These are phyloP conservation scores for Protobothrops mucrosquamatus DNA, from an alignment of 2,113 vertebrate genomes.

Conservation along the genomic window DNA sequence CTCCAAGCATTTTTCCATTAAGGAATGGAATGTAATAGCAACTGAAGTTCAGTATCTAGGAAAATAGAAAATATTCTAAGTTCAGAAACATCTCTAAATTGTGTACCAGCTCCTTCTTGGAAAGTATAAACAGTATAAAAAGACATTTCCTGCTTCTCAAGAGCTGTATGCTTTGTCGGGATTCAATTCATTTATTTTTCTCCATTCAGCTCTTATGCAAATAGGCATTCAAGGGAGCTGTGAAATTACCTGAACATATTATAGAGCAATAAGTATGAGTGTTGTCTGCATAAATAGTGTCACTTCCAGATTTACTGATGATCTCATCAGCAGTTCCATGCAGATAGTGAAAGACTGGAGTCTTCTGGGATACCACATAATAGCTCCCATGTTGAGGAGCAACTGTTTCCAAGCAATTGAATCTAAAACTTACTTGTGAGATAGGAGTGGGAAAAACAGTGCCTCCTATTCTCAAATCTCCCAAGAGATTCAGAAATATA, in stretches of 20 bases:
- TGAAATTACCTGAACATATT: neutral
- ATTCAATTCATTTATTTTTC: neutral
- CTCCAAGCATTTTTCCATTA: neutral
- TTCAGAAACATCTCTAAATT: neutral
- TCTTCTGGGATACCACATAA: neutral
- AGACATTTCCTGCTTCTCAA: neutral
- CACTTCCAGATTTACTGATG: neutral
- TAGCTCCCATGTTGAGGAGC: neutral
- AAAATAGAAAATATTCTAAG: neutral
- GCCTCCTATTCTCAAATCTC: neutral
- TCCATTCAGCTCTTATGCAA: neutral
- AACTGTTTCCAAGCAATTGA: neutral
- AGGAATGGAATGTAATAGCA: neutral
- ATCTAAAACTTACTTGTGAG: neutral
- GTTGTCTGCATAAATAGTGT: neutral
- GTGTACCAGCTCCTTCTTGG: neutral
- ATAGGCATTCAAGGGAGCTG: neutral
- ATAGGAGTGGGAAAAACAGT: neutral
- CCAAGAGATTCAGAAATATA: neutral
- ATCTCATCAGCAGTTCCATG: neutral
- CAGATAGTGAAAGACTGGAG: neutral
- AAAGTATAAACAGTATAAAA: neutral
- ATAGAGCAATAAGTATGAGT: neutral
- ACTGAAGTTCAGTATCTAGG: neutral
- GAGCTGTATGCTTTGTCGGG: neutral